Evolutionary conservation across 2,888 invertebrate genomes (phyloP).

Genomic region (Habrosyne pyritoides): DNA sequence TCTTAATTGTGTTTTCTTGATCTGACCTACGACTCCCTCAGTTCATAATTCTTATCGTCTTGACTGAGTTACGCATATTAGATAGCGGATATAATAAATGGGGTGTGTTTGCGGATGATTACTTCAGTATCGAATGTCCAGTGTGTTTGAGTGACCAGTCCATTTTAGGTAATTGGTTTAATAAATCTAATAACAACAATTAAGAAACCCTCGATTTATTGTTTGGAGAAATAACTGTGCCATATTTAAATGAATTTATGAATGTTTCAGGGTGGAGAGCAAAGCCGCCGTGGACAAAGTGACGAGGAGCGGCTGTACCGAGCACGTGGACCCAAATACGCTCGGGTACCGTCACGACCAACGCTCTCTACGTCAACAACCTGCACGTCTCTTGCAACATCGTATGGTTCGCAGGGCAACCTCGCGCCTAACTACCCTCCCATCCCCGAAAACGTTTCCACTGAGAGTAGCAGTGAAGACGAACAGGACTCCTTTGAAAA

Average conservation of each 20-base stretch:
- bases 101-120: constrained; percentile 70
- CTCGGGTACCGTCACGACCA: constrained; percentile 75
- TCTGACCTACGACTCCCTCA: constrained; percentile 66
- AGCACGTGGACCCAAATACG: constrained; percentile 73
- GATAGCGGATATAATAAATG: constrained; percentile 80
- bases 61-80: constrained; percentile 68
- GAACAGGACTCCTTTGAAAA: constrained; percentile 82
- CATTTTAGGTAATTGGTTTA: constrained; percentile 41
- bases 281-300: constrained; percentile 67
- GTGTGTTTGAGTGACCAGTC: constrained; percentile 52
- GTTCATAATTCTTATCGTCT: constrained; percentile 66
- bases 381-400: constrained; percentile 83
- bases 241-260: constrained; percentile 13
- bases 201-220: not conserved
- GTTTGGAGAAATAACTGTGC: not conserved
- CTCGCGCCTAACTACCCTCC: constrained; percentile 73
- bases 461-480: constrained; percentile 79
- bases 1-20: constrained; percentile 57
- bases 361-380: constrained; percentile 85
- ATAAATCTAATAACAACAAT: constrained; percentile 7
- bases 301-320: constrained; percentile 76
- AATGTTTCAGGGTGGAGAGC: constrained; percentile 73
- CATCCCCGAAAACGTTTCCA: constrained; percentile 70
- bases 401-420: constrained; percentile 76
- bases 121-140: constrained; percentile 63